Evolutionary conservation across 1,140 invertebrate genomes (phyloP).

Genomic region (Oppia nitens): DNA sequence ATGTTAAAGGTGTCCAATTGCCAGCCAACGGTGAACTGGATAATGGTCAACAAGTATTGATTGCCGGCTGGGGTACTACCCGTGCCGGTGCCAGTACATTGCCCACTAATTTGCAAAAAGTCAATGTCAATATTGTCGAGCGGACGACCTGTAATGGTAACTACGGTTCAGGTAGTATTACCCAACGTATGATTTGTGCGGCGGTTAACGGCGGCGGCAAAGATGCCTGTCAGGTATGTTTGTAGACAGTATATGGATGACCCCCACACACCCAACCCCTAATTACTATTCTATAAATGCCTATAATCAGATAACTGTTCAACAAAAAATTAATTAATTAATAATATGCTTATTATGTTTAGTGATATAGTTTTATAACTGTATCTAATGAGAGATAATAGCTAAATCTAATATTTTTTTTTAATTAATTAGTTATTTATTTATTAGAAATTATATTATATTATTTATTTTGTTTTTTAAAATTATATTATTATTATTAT

Average conservation of each 20-base stretch:
- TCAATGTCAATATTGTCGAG: not conserved
- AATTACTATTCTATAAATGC: too few species aligned
- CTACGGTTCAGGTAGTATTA: constrained; percentile 29
- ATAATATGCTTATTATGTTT: too few species aligned
- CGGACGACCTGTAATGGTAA: not conserved
- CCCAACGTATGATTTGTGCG: constrained; percentile 50
- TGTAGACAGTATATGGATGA: too few species aligned
- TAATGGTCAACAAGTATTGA: not conserved
- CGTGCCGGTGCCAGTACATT: not conserved
- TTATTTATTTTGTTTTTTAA: too few species aligned
- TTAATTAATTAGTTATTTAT: too few species aligned
- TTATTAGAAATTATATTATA: too few species aligned
- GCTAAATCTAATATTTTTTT: not conserved
- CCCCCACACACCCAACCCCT: too few species aligned
- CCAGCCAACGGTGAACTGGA: not conserved
- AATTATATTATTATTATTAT: too few species aligned
- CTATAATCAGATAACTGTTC: too few species aligned
- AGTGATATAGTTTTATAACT: not conserved
- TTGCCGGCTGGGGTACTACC: not conserved
- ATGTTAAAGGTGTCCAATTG: not conserved
- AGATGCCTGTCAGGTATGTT: constrained; percentile 47
- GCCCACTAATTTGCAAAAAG: not conserved
- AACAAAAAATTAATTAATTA: too few species aligned
- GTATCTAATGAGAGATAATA: not conserved
- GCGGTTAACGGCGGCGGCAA: constrained; percentile 47